phyloP scores from a whole-genome alignment of 2,888 invertebrate species.

The Theristus sp. region DNA sequence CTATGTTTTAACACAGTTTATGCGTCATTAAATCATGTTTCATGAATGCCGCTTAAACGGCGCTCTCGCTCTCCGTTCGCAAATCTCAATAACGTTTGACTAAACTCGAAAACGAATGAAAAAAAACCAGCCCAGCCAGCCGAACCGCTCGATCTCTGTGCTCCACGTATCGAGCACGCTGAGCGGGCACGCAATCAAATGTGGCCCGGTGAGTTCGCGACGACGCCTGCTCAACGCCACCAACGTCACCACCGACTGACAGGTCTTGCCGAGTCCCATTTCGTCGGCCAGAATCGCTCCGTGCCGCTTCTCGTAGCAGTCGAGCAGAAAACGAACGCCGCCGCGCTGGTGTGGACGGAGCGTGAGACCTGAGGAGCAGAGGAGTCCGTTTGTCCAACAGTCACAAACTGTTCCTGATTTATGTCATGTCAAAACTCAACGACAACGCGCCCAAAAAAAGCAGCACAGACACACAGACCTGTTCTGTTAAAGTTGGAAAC shows the following conservation, averaged over 20 bases:
- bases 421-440: no score
- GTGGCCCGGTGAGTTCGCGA: conserved; percentile 51
- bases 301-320: conserved; percentile 37
- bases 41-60: no score
- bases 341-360: conserved; percentile 9
- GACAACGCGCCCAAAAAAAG: no score
- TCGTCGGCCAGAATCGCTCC: conserved; percentile 97
- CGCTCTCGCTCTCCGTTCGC: no score
- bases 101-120: neutral
- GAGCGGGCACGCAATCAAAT: conserved; percentile 81
- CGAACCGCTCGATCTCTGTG: conserved; percentile 67
- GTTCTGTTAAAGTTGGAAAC: no score
- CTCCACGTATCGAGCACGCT: conserved; percentile 98
- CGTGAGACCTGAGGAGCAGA: neutral
- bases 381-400: no score
- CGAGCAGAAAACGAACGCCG: conserved; percentile 8
- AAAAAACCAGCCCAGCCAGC: no score
- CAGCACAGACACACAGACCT: no score
- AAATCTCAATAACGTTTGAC: no score
- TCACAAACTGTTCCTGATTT: no score
- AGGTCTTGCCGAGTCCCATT: conserved; percentile 65
- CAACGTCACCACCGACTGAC: conserved; percentile 1
- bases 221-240: neutral
- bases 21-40: no score
- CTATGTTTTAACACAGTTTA: no score